Base-by-base conservation (phyloP, 2,797 vertebrate species). In the Anas acuta region DNA sequence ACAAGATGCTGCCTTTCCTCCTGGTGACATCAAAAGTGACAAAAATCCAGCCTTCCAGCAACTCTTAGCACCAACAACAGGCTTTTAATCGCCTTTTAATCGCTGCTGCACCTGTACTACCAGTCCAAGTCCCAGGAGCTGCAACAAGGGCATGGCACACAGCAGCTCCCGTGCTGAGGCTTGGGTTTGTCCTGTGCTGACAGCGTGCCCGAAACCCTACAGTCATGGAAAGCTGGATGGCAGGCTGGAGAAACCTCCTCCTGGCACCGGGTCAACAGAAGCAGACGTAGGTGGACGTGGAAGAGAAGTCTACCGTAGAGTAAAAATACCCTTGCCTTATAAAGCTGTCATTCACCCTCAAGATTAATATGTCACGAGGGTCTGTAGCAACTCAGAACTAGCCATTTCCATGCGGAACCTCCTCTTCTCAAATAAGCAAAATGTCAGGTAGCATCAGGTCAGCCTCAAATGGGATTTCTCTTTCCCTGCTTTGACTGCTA, bases 391-490 rank as follows among this genome's bases (percentile, higher is more conserved):
- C 49, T 37, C 26, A 0, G 0, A 90, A 49, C 41, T 19, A 61
- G 32, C 49, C 32, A 58, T 25, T 62, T 76, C 72, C 84, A 71
- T 43, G 85, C 32, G 65, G 82, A 89, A 89, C 45, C 64, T 74
- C 39, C 61, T 86, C 79, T 56, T 87, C 84, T 51, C 92, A 89
- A 85, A 87, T 13, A 75, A 77, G 86, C n/a, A 21, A 87, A 95
- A 90, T 61, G 88, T 94, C 95, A 97, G 90, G 71, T 37, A 87
- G 88, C 91, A 94, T 91, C 94, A 95, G 81, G 91, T 95, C 91
- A 96, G 86, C 61, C 78, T 93, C 93, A 97, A 94, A 95, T 58
- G 81, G 94, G 94, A 94, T 96, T 96, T 92, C 78, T 95, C 86
- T 64, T 61, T 51, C 61, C 54, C 57, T 84, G 90, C 89, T 72